A percentile compares a stretch with the other conserved stretches of the same genome.
These are phyloP conservation scores for Drosophila mauritiana DNA, from an alignment of 1,140 invertebrate species.

Conservation along the genomic window DNA sequence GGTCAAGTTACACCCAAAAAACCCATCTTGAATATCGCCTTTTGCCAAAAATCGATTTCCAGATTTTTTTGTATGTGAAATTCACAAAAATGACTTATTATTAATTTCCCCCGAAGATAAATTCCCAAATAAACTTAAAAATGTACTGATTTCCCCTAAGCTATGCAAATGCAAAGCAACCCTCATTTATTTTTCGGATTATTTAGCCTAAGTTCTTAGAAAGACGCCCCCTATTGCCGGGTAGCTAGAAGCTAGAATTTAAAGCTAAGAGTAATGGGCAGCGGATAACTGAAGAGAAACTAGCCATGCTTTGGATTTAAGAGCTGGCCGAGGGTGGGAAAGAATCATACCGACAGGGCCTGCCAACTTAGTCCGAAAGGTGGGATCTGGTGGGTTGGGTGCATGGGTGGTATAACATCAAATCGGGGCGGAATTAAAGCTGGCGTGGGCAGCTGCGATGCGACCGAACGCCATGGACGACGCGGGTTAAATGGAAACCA, in stretches of 20 bases:
- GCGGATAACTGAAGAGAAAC: slow-evolving; percentile 76
- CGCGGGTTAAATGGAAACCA: slow-evolving; percentile 70
- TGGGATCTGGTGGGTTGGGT: neutral
- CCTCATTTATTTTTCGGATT: neutral
- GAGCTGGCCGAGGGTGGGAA: slow-evolving; percentile 46
- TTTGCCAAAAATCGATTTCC: too few relatives aligned
- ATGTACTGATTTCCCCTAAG: slow-evolving; percentile 11
- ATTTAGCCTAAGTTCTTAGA: slow-evolving; percentile 4
- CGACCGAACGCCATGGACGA: slow-evolving; percentile 76
- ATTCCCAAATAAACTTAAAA: slow-evolving; percentile 23
- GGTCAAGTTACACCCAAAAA: too few relatives aligned
- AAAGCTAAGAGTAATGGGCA: slow-evolving; percentile 45
- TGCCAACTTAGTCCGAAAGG: slow-evolving; percentile 57
- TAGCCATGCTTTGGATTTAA: slow-evolving; percentile 46
- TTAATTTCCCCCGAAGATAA: slow-evolving; percentile 16
- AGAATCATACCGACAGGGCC: slow-evolving; percentile 20
- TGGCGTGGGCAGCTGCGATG: slow-evolving; percentile 51
- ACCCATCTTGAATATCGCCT: too few relatives aligned
- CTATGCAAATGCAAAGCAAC: slow-evolving; percentile 1
- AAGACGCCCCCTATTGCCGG: slow-evolving; percentile 65
- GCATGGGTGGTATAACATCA: neutral
- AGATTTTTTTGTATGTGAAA: neutral
- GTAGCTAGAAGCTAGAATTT: slow-evolving; percentile 44
- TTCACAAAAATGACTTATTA: neutral
- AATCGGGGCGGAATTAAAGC: neutral